Evolutionary conservation across 2,888 invertebrate genomes (phyloP), one percentile per base, ranked within the genome.

Genomic region (Crematogaster levior): DNA sequence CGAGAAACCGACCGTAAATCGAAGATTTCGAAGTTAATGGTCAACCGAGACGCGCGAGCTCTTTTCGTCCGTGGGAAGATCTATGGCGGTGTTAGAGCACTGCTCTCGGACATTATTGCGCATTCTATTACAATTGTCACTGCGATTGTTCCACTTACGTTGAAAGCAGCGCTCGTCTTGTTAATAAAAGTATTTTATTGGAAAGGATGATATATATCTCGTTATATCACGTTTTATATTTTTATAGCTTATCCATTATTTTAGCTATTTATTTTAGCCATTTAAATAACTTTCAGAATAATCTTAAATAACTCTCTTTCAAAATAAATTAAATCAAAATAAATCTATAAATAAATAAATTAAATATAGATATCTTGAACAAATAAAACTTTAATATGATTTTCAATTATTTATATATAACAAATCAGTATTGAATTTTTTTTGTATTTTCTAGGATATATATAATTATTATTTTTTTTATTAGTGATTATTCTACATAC

Each of bases 21-120:
- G 88, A 90, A 86, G 86, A 89, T 90, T 89, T 90, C 88, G 86
- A 89, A 89, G 90, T 90, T 90, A 90, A 90, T 86, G 89, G 89
- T 74, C 83, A 73, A 77, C 83, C 82, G 79, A 77, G 84, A 82
- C 51, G 82, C 83, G 82, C 43, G 56, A 68, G 12, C 56, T 43
- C 18, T 70, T 37, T 75, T 68, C 53, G 53, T 60, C 70, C 88
- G 88, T 88, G 88, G 83, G 88, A 89, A 89, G 81, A 74, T 58
- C 70, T 21, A 15, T 34, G 37, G 34, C 34, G 66, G 10, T 21
- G 63, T 53, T 27, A 6, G 21, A 79, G 18, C 18, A n/a, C 7
- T 15, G n/a, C 5, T 40, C 24, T 61, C 27, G 40, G 18, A 10
- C 34, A 18, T 53, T 37, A 21, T 37, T 24, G 27, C 0, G 34